phyloP scores from a whole-genome alignment of 2,888 invertebrate species.

The Drosophila heteroneura region DNA sequence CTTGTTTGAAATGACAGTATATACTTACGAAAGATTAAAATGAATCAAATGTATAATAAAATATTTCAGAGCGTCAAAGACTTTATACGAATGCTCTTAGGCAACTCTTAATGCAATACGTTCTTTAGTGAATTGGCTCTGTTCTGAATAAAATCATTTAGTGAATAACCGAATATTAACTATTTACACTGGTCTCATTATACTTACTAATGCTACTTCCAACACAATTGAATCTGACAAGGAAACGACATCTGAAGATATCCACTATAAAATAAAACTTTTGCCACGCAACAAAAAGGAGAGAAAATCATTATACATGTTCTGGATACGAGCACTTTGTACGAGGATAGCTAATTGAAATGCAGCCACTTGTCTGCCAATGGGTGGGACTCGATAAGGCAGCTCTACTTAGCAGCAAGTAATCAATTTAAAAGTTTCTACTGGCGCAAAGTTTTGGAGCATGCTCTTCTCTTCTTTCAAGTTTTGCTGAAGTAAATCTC shows the following conservation, averaged over 20 bases:
- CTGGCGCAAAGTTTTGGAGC: conserved; percentile 58
- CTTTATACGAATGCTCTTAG: neutral
- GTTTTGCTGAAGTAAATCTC: conserved; percentile 63
- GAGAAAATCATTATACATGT: conserved; percentile 31
- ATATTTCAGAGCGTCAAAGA: neutral
- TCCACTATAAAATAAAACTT: conserved; percentile 11
- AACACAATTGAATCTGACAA: conserved; percentile 10
- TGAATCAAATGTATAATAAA: neutral
- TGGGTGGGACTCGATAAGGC: conserved; percentile 12
- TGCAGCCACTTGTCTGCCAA: conserved; percentile 54
- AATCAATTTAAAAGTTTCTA: conserved; percentile 75
- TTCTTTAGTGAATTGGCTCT: neutral
- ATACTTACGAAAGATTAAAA: neutral
- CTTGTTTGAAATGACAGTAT: neutral
- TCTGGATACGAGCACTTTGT: conserved; percentile 13
- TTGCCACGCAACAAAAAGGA: neutral
- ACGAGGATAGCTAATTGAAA: conserved; percentile 65
- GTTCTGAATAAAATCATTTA: neutral
- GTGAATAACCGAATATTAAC: neutral
- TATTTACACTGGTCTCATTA: conserved; percentile 1
- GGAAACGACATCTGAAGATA: conserved; percentile 1
- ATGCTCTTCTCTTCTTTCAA: conserved; percentile 55
- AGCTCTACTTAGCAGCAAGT: conserved; percentile 39
- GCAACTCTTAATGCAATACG: neutral
- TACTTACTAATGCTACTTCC: neutral